Evolutionary conservation across 2,888 invertebrate genomes (phyloP), one percentile per base, ranked within the genome.

Genomic region (Panzeria rudis): DNA sequence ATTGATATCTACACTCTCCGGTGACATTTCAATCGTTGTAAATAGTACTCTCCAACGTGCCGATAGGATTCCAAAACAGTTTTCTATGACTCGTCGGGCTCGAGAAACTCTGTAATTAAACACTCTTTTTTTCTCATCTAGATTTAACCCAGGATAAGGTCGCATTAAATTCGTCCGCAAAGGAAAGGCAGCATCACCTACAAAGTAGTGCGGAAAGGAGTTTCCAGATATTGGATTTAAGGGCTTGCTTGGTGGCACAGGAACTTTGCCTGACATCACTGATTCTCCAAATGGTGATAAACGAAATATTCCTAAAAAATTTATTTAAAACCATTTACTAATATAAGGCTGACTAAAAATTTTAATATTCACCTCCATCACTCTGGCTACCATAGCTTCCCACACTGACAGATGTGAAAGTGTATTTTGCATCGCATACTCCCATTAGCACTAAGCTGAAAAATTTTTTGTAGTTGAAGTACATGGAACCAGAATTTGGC

Each of bases 201-300:
- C 29, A 29, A 29, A 29, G 29, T 4, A 29, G 29, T 29, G 29
- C 29, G 44, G 66, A 29, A 66, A 66, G 3, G 32, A 1, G 17
- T 29, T 29, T 17, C 3, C 9, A 29, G 11, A 47, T 13, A 4
- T 5, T 8, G 1, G 6, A 50, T 32, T 47, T 32, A 66, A 47
- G 1, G 29, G 47, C 47, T 66, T 66, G 15, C 7, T 66, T 66
- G 66, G 66, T 50, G 66, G 66, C 6, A 66, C 66, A 11, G 66
- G 47, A 17, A 66, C 66, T 47, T 47, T 66, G 11, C 66, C 66
- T 20, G 66, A 29, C 11, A 54, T 54, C 6, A 66, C 32, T 7
- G 66, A 66, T 47, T 66, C 47, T 4, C 66, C 66, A 64, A 64
- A 64, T 44, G 44, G n/a, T 23, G 64, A 64, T n/a, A 64, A 25